Percentiles rank a stretch among this genome's conserved stretches.
Conservation (phyloP, 2,797 vertebrate genomes). For the Clarias laeviceps region DNA sequence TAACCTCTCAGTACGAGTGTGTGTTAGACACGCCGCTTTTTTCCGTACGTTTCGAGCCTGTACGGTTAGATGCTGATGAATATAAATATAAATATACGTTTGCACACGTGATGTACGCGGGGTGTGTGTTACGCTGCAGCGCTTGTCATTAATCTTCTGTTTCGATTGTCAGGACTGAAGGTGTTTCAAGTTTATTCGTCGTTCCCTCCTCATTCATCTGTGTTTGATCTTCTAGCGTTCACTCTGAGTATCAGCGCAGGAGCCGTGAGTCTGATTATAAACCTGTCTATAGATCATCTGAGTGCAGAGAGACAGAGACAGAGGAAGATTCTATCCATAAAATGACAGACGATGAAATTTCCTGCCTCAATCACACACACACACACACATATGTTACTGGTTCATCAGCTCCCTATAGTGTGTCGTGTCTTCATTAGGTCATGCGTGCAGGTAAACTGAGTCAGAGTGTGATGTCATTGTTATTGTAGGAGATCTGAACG, state of each 20-base stretch:
- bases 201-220: not conserved
- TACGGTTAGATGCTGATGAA: not conserved
- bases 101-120: not conserved
- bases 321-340: not conserved
- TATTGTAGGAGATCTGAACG: no score
- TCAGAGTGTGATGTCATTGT: no score
- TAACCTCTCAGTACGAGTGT: not conserved
- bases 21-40: not conserved
- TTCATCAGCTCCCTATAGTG: not conserved
- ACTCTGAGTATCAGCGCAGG: not conserved
- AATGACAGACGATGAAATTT: not conserved
- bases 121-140: not conserved
- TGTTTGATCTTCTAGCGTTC: not conserved
- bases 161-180: not conserved
- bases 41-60: not conserved
- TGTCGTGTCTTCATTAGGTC: not conserved
- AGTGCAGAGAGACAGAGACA: not conserved
- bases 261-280: not conserved
- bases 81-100: not conserved
- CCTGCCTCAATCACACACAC: not conserved
- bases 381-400: not conserved
- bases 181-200: not conserved
- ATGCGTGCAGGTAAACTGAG: no score
- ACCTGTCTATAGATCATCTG: not conserved
- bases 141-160: not conserved